phyloP scores from a whole-genome alignment of 2,888 invertebrate genomes.

The Rotaria magnacalcarata region DNA sequence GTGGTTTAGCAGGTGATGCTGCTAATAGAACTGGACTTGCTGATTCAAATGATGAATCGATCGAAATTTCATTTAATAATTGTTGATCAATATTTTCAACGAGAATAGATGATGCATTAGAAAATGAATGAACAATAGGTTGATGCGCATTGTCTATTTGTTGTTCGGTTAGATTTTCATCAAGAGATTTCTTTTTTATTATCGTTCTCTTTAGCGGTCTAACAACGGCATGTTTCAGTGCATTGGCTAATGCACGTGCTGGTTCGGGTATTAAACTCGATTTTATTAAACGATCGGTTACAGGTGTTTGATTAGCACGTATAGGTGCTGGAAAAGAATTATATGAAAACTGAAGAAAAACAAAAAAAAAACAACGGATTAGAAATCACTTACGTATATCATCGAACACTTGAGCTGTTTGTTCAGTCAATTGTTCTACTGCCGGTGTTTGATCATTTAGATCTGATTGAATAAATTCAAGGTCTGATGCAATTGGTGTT shows the following conservation, averaged over 20 bases:
- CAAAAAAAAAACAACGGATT: neutral
- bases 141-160: neutral
- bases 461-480: neutral
- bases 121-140: neutral
- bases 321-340: neutral
- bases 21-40: neutral
- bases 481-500: neutral
- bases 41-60: neutral
- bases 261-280: conserved; percentile 13
- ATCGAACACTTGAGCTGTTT: neutral
- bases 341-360: neutral
- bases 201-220: conserved; percentile 28
- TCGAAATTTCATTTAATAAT: neutral
- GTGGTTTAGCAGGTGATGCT: neutral
- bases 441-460: neutral
- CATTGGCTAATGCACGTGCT: conserved; percentile 27
- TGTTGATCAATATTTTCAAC: neutral
- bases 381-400: neutral
- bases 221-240: conserved; percentile 23
- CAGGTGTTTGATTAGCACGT: neutral
- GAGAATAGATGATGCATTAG: neutral
- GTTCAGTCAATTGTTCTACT: neutral
- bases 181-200: conserved; percentile 7
- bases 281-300: conserved; percentile 10
- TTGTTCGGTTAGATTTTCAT: neutral